These are phyloP conservation scores for Physeter macrocephalus DNA, from an alignment of 2,113 vertebrate genomes.

Conservation along the genomic window DNA sequence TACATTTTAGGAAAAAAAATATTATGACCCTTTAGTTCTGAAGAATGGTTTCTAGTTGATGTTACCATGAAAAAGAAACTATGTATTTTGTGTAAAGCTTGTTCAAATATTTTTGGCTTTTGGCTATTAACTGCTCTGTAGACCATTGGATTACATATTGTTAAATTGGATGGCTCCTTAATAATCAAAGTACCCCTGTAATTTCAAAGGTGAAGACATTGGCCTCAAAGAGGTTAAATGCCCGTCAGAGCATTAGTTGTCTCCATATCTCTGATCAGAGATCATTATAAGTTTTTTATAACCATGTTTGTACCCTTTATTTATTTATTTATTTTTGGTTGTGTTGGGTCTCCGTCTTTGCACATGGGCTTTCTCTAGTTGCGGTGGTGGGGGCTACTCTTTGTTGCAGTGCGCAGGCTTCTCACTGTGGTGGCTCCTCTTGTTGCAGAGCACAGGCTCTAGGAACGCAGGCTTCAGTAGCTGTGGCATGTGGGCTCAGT, in stretches of 20 bases:
- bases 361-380: too few relatives aligned
- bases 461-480: too few relatives aligned
- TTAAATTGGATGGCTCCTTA: background rate
- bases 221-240: background rate
- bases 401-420: too few relatives aligned
- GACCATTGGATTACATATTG: background rate
- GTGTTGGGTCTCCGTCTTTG: too few relatives aligned
- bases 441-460: too few relatives aligned
- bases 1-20: background rate
- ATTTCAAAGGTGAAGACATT: background rate
- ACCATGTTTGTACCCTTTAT: too few relatives aligned
- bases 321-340: too few relatives aligned
- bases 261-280: background rate
- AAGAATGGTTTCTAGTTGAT: background rate
- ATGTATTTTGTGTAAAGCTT: background rate
- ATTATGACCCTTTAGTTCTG: background rate
- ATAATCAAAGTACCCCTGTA: too few relatives aligned
- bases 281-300: too few relatives aligned
- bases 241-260: background rate
- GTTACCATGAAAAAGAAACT: background rate
- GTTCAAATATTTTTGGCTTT: background rate
- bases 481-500: too few relatives aligned
- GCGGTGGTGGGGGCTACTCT: too few relatives aligned
- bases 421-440: too few relatives aligned
- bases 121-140: background rate